Evolutionary conservation across 2,888 invertebrate genomes (phyloP).

Genomic region (Steinernema scapterisci): DNA sequence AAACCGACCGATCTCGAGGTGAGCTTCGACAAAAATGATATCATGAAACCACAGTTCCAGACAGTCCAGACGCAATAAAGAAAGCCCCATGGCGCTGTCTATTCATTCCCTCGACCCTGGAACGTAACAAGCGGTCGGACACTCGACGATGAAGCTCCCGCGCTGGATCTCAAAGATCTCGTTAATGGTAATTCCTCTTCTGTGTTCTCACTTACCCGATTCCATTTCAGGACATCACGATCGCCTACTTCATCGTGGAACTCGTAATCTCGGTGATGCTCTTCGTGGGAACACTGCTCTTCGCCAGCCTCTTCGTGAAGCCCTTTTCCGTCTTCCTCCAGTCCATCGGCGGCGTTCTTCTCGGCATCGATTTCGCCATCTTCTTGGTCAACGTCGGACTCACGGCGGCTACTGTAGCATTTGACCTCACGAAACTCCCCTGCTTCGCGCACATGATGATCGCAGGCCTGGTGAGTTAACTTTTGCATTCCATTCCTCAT

Average conservation of each 20-base stretch:
- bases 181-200: not conserved
- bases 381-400: not conserved
- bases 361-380: conserved; percentile 4
- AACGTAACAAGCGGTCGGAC: not conserved
- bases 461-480: not conserved
- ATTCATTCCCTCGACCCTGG: too few species aligned
- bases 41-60: too few species aligned
- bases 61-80: too few species aligned
- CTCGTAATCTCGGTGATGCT: not conserved
- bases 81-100: too few species aligned
- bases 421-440: not conserved
- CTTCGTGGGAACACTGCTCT: not conserved
- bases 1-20: too few species aligned
- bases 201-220: not conserved
- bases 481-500: not conserved
- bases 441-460: not conserved
- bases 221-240: not conserved
- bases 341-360: conserved; percentile 1
- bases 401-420: not conserved
- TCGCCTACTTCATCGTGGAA: not conserved
- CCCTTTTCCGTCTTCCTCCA: not conserved
- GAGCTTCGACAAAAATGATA: too few species aligned
- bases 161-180: not conserved
- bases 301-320: not conserved
- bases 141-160: not conserved